phyloP scores from a whole-genome alignment of 2,797 vertebrate genomes.

The Hozukius guyotensis region DNA sequence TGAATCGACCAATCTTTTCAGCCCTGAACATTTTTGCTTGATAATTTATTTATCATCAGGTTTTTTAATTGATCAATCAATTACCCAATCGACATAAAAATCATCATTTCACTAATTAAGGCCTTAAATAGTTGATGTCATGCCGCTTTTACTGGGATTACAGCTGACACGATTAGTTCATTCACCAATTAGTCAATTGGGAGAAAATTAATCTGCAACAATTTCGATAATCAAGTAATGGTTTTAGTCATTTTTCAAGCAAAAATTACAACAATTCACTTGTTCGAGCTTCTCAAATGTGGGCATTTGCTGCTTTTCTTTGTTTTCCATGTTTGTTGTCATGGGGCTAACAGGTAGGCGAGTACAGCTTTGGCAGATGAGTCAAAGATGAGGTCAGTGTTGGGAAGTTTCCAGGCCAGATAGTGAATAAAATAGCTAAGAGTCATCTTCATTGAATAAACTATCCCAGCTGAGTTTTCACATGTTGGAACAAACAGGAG shows the following conservation, averaged over 20 bases:
- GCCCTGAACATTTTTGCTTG: not conserved
- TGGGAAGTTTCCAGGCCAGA: not conserved
- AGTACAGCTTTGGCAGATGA: not conserved
- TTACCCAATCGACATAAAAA: too few species aligned
- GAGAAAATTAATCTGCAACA: not conserved
- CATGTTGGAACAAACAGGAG: slow-evolving; percentile 29
- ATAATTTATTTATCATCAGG: not conserved
- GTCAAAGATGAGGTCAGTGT: not conserved
- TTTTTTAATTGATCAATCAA: too few species aligned
- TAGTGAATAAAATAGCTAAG: slow-evolving; percentile 8
- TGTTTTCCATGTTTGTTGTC: not conserved
- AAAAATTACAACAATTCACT: not conserved
- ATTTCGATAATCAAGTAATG: not conserved
- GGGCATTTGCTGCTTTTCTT: not conserved
- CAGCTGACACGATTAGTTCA: not conserved
- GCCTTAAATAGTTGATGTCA: not conserved
- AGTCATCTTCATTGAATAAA: slow-evolving; percentile 17
- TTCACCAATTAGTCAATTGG: not conserved
- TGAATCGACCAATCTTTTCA: too few species aligned
- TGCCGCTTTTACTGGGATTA: not conserved
- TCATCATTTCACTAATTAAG: not conserved
- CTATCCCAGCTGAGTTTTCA: slow-evolving; percentile 15
- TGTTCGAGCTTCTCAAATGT: not conserved
- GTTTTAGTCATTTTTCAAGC: not conserved
- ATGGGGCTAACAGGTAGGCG: not conserved